Percentiles rank a stretch among this genome's conserved stretches.
phyloP scores from a whole-genome alignment of 2,797 vertebrate species.

The Mergus octosetaceus region DNA sequence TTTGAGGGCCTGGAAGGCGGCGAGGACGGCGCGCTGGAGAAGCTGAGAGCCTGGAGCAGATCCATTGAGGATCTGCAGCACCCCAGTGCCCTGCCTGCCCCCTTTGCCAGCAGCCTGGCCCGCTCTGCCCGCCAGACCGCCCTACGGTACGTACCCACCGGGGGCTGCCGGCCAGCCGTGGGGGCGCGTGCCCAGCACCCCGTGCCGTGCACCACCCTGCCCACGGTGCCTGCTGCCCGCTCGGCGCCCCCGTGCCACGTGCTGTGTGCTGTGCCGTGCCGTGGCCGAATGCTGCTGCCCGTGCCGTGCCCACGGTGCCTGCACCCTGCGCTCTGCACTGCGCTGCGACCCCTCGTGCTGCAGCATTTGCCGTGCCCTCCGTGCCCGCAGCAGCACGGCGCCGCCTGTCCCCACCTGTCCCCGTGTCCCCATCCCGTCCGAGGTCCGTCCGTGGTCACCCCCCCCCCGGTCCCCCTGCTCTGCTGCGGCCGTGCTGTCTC shows the following conservation, averaged over 20 bases:
- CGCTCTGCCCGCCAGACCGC: conserved; percentile 94
- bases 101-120: conserved; percentile 93
- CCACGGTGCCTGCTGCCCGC: background rate
- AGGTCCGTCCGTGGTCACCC: background rate
- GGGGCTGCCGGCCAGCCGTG: background rate
- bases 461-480: background rate
- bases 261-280: background rate
- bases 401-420: too few relatives aligned
- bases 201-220: accelerated
- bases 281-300: too few relatives aligned
- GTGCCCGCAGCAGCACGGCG: too few relatives aligned
- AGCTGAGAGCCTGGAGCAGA: conserved; percentile 94
- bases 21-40: conserved; percentile 92
- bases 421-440: background rate
- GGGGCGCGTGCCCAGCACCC: background rate
- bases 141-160: conserved; percentile 85
- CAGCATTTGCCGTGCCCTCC: background rate
- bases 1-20: conserved; percentile 94
- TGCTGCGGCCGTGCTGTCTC: background rate
- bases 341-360: too few relatives aligned
- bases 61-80: conserved; percentile 98
- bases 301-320: background rate
- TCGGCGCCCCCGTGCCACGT: background rate
- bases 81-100: conserved; percentile 82
- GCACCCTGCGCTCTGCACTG: too few relatives aligned